Percentiles rank a stretch among this genome's conserved stretches.
phyloP scores from a whole-genome alignment of 2,888 invertebrate species.

The Ectemnius lituratus region DNA sequence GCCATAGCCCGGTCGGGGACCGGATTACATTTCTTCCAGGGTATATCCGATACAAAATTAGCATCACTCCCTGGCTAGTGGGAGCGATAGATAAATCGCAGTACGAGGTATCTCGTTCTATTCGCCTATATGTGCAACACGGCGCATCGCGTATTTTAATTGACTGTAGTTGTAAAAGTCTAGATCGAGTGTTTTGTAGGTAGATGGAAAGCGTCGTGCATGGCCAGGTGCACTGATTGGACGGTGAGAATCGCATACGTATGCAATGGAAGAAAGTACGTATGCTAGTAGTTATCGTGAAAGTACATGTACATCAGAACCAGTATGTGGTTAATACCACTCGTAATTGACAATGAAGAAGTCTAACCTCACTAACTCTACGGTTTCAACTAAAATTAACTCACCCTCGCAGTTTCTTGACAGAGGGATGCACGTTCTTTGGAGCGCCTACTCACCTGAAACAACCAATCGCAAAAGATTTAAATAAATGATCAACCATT shows the following conservation, averaged over 20 bases:
- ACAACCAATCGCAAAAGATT: conserved; percentile 53
- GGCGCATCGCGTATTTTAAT: conserved; percentile 40
- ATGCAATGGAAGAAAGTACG: too few species aligned
- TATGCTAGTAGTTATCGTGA: too few species aligned
- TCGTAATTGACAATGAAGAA: not conserved
- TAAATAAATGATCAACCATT: conserved; percentile 16
- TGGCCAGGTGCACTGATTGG: not conserved
- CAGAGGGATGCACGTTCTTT: conserved; percentile 65
- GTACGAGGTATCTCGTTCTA: not conserved
- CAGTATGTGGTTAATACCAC: not conserved
- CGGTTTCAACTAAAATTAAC: conserved; percentile 57
- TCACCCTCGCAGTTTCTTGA: conserved; percentile 69
- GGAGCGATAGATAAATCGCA: too few species aligned
- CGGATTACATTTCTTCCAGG: too few species aligned
- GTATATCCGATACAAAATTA: too few species aligned
- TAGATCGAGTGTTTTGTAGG: conserved; percentile 32
- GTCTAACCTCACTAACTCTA: conserved; percentile 27
- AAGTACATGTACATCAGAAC: too few species aligned
- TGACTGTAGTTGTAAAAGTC: conserved; percentile 25
- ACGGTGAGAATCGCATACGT: not conserved
- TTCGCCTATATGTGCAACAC: too few species aligned
- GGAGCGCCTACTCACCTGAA: conserved; percentile 74
- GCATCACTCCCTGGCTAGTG: too few species aligned
- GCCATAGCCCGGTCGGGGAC: too few species aligned
- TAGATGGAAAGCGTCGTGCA: conserved; percentile 38